These are phyloP conservation scores for Gymnocypris eckloni DNA, from an alignment of 2,797 vertebrate genomes.

Conservation along the genomic window DNA sequence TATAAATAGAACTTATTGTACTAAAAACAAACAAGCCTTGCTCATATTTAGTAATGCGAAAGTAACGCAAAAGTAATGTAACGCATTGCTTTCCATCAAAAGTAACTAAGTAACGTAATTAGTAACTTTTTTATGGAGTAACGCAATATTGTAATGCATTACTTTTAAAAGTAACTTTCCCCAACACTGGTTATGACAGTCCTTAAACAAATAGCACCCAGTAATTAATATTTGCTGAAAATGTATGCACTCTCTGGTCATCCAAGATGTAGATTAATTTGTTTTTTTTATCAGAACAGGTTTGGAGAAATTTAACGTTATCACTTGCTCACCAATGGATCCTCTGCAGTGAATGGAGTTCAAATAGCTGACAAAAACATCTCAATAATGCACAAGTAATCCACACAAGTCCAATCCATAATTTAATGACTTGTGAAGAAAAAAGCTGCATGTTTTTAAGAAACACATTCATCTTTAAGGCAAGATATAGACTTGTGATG, in stretches of 20 bases:
- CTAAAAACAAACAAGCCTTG: too few species aligned
- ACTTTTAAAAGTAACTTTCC: too few species aligned
- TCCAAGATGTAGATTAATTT: background rate
- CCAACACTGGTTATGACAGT: background rate
- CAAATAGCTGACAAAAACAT: background rate
- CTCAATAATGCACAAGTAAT: background rate
- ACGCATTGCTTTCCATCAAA: too few species aligned
- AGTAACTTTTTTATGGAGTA: too few species aligned
- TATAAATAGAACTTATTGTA: too few species aligned
- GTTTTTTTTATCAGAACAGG: background rate
- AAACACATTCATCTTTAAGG: background rate
- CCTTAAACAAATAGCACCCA: background rate
- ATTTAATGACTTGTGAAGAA: background rate
- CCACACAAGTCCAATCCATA: background rate
- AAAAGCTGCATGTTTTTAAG: background rate
- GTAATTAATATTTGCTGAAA: background rate
- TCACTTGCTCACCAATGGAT: background rate
- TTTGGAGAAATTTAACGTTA: background rate
- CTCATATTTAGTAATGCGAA: too few species aligned
- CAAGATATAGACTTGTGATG: background rate
- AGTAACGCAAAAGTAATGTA: too few species aligned
- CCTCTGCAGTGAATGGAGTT: background rate
- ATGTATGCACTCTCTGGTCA: background rate
- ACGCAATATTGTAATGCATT: too few species aligned
- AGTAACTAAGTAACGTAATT: too few species aligned